These are phyloP conservation scores for Tyto alba DNA, from an alignment of 2,113 vertebrate genomes.

Conservation along the genomic window DNA sequence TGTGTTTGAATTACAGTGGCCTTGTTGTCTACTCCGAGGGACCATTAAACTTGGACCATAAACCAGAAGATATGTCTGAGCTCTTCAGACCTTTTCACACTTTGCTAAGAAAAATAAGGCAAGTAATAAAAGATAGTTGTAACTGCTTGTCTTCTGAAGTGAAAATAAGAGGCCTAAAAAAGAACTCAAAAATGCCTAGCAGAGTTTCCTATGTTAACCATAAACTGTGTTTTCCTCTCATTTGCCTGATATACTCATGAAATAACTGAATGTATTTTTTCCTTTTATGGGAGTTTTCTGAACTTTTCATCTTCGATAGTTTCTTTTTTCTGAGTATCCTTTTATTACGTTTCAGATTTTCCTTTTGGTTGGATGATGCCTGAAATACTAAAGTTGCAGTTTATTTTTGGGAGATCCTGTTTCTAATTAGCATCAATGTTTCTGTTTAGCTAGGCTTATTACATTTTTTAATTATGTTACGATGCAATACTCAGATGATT, in stretches of 20 bases:
- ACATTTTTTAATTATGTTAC: not conserved
- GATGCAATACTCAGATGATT: not conserved
- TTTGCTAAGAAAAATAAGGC: constrained; percentile 94
- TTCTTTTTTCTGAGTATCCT: not conserved
- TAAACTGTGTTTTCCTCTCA: not conserved
- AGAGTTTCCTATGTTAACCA: not conserved
- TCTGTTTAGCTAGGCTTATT: not conserved
- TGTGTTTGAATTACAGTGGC: constrained; percentile 78
- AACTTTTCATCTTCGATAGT: not conserved
- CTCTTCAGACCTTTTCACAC: constrained; percentile 97
- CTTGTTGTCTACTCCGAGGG: constrained; percentile 95
- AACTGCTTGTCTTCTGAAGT: not conserved
- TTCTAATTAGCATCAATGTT: constrained; percentile 18
- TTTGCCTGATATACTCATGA: not conserved
- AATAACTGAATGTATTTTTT: not conserved
- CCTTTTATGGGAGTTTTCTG: not conserved
- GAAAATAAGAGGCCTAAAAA: not conserved
- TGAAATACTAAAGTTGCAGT: not conserved
- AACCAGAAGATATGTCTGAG: constrained; percentile 95
- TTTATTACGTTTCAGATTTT: not conserved
- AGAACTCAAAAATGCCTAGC: not conserved
- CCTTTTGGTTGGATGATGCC: not conserved
- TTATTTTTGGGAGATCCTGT: constrained; percentile 18
- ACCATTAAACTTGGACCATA: constrained; percentile 91
- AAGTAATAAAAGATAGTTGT: constrained; percentile 36